Conservation (phyloP, 92 coral and sea anemone species). For the Epizoanthus rinbou region DNA sequence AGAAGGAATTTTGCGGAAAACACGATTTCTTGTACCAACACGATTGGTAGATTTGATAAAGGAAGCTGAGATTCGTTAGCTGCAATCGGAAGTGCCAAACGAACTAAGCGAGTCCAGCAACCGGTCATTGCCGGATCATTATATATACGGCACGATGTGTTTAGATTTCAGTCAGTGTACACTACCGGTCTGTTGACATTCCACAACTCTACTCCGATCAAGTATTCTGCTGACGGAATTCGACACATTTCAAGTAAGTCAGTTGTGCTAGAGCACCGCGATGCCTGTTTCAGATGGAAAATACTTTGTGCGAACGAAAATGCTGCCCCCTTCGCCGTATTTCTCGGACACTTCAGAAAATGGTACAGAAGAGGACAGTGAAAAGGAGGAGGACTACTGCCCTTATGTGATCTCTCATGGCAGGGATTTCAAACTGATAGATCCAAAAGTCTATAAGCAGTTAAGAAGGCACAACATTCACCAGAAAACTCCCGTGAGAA, state of each 20-base stretch:
- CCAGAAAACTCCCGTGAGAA: constrained; percentile 60
- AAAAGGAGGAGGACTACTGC: constrained; percentile 73
- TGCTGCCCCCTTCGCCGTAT: constrained; percentile 39
- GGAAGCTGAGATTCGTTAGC: constrained; percentile 81
- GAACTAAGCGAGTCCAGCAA: constrained; percentile 67
- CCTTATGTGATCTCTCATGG: constrained; percentile 92
- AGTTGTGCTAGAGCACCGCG: constrained; percentile 34
- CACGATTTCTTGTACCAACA: constrained; percentile 61
- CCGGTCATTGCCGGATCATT: constrained; percentile 33
- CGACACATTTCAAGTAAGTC: constrained; percentile 28
- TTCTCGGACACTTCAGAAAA: constrained; percentile 34
- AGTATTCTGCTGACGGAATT: neutral
- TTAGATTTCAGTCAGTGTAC: constrained; percentile 48
- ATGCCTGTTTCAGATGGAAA: constrained; percentile 51
- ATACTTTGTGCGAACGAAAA: constrained; percentile 41
- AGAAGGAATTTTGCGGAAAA: constrained; percentile 88
- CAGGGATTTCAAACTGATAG: constrained; percentile 76
- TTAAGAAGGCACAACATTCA: constrained; percentile 85
- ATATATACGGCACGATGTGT: constrained; percentile 56
- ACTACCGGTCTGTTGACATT: constrained; percentile 45
- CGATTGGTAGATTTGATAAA: constrained; percentile 80
- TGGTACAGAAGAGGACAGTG: constrained; percentile 66
- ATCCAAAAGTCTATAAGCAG: constrained; percentile 89
- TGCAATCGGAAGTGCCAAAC: constrained; percentile 96
- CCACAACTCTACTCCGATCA: constrained; percentile 3